phyloP scores from a whole-genome alignment of 2,113 vertebrate genomes.

The Prionailurus viverrinus region DNA sequence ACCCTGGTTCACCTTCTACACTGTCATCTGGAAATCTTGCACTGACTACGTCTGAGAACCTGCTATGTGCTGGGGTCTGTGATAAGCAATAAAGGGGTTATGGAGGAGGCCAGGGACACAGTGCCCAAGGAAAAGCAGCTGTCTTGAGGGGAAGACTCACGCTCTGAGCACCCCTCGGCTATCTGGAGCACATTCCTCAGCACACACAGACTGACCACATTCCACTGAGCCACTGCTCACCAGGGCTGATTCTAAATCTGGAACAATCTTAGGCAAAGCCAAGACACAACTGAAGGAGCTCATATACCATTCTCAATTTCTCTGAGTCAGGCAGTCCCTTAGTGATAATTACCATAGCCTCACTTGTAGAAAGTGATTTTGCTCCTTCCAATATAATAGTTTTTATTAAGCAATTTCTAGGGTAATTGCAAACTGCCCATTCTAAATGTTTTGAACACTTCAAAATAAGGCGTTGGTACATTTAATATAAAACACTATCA shows the following conservation, averaged over 20 bases:
- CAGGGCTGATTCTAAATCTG: background rate
- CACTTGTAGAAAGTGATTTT: background rate
- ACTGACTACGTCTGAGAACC: background rate
- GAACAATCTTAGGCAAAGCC: background rate
- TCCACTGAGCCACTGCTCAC: background rate
- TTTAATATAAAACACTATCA: background rate
- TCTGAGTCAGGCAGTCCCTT: background rate
- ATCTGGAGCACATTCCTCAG: background rate
- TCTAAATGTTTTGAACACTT: slow-evolving; percentile 22
- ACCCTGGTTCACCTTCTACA: background rate
- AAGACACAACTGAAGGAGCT: background rate
- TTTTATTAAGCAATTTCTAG: slow-evolving; percentile 26
- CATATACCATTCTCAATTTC: background rate
- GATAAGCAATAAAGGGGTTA: background rate
- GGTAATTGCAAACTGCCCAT: background rate
- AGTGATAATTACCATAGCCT: background rate
- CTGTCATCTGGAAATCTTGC: background rate
- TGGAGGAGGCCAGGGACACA: background rate
- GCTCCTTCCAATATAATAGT: background rate
- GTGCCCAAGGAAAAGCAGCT: background rate
- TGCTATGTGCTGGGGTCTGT: background rate
- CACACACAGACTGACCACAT: background rate
- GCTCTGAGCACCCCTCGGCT: background rate
- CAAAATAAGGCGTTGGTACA: background rate
- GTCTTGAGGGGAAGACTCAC: background rate